phyloP scores from a whole-genome alignment of 2,113 vertebrate genomes.

The Oncorhynchus tshawytscha region DNA sequence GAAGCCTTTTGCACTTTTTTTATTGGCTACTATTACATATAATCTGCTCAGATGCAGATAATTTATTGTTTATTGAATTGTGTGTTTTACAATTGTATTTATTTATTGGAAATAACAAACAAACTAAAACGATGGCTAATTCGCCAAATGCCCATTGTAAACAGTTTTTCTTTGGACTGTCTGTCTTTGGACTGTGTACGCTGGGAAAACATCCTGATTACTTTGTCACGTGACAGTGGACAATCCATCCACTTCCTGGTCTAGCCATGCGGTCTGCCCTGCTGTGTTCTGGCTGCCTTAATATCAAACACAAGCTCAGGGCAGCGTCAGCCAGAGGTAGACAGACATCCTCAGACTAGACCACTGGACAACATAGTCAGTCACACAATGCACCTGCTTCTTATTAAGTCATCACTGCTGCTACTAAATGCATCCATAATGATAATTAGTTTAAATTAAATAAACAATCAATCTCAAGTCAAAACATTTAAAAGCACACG shows the following conservation, averaged over 20 bases:
- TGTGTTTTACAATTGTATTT: no score
- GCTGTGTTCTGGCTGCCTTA: conserved; percentile 32
- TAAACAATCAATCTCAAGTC: conserved; percentile 10
- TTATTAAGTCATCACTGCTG: background rate
- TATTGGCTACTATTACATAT: background rate
- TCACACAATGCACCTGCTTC: background rate
- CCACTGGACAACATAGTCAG: background rate
- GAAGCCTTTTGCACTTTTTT: background rate
- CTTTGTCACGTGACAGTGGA: background rate
- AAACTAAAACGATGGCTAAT: background rate
- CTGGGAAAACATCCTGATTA: background rate
- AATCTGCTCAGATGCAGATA: no score
- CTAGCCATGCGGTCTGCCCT: background rate
- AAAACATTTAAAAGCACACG: no score
- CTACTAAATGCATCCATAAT: background rate
- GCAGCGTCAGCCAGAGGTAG: conserved; percentile 56
- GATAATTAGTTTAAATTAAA: background rate
- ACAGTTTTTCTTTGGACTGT: background rate
- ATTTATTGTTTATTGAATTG: no score
- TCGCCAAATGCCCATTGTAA: background rate
- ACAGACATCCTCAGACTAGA: conserved; percentile 20
- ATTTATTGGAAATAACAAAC: background rate
- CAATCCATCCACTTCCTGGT: background rate
- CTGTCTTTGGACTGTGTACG: background rate
- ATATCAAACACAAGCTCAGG: conserved; percentile 43